Evolutionary conservation across 2,113 vertebrate species (phyloP), one percentile per base, ranked within the genome.

Genomic region (Microtus richardsoni): DNA sequence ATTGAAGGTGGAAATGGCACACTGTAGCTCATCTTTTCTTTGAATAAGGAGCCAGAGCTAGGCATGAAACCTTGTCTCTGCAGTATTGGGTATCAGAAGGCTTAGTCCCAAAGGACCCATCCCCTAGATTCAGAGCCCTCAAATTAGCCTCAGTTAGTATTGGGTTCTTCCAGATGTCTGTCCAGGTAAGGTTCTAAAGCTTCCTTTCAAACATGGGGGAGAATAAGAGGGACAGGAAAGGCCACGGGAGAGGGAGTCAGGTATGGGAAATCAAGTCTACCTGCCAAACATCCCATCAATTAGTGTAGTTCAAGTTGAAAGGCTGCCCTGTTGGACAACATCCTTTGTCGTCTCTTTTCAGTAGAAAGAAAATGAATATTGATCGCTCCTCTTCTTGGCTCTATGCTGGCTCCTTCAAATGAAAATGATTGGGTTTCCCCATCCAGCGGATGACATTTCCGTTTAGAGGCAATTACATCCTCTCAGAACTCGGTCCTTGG

Each of bases 321-420:
- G 47, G 19, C 68, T 74, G 47, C 66, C 36, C 54, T 92, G 73
- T 84, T 78, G 60, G 75, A 87, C 39, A 93, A 94, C 83, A 94
- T 88, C 88, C 79, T 97, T 97, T 96, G 97, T 96, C 94, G 39
- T 89, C 73, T 95, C 78, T 95, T 94, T 66, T 96, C 91, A 95
- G 74, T 68, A 64, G 84, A 91, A 93, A 91, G 82, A 96, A 92
- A 94, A 98, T 97, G 91, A 97, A 97, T 97, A 97, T 91, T 95
- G 97, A 97, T 98, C 91, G 80, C 88, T 71, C 73, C 91, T 5
- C 4, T 83, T 97, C 94, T 96, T 96, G 95, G 95, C 66, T 91
- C 85, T 79, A 91, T 70, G 74, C 41, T 90, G 68, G 44, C 89
- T 92, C 87, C 64, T 96, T 94, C 87, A 52, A 58, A 95, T 94